Conservation (phyloP, 2,797 vertebrate genomes). For the Sebastes glaucus region DNA sequence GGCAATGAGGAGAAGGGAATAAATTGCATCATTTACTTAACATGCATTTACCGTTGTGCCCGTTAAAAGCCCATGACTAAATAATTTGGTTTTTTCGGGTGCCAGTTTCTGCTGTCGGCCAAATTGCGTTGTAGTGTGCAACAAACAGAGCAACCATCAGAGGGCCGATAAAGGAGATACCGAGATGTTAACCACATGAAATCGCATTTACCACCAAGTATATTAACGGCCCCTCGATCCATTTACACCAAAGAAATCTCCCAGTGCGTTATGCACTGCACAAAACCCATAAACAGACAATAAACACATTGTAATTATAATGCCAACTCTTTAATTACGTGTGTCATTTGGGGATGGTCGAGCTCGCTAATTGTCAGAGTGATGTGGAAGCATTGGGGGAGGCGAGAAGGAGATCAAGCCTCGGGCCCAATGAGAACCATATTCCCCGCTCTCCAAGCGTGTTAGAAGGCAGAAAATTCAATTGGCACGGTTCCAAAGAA, state of each 20-base stretch:
- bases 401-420: constrained; percentile 66
- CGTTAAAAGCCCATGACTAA: constrained; percentile 96
- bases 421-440: constrained; percentile 60
- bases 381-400: constrained; percentile 60
- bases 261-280: constrained; percentile 46
- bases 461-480: constrained; percentile 76
- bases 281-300: constrained; percentile 74
- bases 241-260: constrained; percentile 69
- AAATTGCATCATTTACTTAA: constrained; percentile 99
- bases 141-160: constrained; percentile 69
- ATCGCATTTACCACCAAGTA: constrained; percentile 62
- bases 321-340: constrained; percentile 77
- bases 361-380: constrained; percentile 68
- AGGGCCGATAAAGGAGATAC: constrained; percentile 64
- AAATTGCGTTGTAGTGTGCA: constrained; percentile 79
- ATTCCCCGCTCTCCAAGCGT: constrained; percentile 64
- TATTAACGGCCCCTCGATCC: constrained; percentile 62
- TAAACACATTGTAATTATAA: constrained; percentile 78
- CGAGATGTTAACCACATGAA: constrained; percentile 68
- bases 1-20: constrained; percentile 93
- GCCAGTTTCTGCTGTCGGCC: constrained; percentile 89
- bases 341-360: constrained; percentile 70
- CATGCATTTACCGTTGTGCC: constrained; percentile 92
- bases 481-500: constrained; percentile 70
- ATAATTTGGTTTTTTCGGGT: constrained; percentile 91